Evolutionary conservation across 1,140 invertebrate genomes (phyloP).

Genomic region (Habropoda laboriosa): DNA sequence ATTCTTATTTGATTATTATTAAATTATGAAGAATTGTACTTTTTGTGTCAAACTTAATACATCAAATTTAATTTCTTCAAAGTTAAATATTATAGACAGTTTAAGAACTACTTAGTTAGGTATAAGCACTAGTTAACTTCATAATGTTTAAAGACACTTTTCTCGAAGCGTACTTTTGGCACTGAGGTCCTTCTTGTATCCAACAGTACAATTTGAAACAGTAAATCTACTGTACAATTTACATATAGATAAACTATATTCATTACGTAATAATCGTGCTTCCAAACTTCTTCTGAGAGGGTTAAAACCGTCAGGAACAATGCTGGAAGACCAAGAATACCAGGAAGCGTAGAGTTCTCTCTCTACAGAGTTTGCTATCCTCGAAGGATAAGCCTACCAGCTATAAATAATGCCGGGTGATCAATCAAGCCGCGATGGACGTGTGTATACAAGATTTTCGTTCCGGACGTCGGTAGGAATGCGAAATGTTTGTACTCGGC

Average conservation of each 20-base stretch:
- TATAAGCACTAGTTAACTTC: too few species aligned
- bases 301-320: neutral
- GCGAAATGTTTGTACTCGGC: neutral
- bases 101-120: too few species aligned
- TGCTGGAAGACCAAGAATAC: neutral
- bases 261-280: neutral
- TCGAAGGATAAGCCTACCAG: neutral
- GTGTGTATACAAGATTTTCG: conserved; percentile 10
- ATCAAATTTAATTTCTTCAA: too few species aligned
- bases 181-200: too few species aligned
- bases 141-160: too few species aligned
- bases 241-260: neutral
- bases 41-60: too few species aligned
- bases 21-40: too few species aligned
- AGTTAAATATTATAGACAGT: too few species aligned
- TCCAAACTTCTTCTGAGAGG: too few species aligned
- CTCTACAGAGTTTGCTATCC: neutral
- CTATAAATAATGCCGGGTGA: conserved; percentile 27
- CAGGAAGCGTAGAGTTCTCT: neutral
- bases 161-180: too few species aligned
- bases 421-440: neutral
- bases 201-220: too few species aligned
- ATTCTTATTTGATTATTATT: too few species aligned
- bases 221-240: neutral
- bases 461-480: neutral